Percentiles rank a stretch among this genome's conserved stretches.
Evolutionary conservation across 2,113 vertebrate genomes (phyloP).

Genomic region (Onychostoma macrolepis): DNA sequence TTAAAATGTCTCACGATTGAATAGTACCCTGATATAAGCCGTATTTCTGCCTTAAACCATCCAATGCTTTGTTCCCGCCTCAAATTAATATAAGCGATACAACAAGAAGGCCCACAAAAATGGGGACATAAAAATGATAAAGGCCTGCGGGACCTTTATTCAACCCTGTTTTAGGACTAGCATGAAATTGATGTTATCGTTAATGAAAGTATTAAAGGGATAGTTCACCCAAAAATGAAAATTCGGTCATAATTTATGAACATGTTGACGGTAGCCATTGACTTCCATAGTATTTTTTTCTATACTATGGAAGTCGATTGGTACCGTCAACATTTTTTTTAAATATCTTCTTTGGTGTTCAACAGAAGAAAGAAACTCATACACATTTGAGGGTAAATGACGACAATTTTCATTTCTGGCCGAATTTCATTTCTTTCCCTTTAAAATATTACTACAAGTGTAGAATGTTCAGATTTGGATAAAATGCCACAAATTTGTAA

Average conservation of each 20-base stretch:
- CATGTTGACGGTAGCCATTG: neutral
- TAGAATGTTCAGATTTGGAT: neutral
- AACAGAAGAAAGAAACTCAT: neutral
- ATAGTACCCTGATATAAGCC: slow-evolving; percentile 53
- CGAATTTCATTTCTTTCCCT: neutral
- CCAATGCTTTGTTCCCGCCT: neutral
- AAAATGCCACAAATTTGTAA: slow-evolving; percentile 5
- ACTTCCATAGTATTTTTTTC: no score
- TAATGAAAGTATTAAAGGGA: neutral
- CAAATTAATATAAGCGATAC: slow-evolving; percentile 1
- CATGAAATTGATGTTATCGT: slow-evolving; percentile 19
- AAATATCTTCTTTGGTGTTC: neutral
- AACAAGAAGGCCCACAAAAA: slow-evolving; percentile 57
- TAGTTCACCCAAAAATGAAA: neutral
- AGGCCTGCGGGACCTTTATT: slow-evolving; percentile 61
- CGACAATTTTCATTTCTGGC: neutral
- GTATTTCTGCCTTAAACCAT: slow-evolving; percentile 7
- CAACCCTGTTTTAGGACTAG: slow-evolving; percentile 68
- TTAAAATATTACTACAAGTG: neutral
- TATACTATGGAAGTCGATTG: no score
- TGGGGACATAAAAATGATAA: slow-evolving; percentile 62
- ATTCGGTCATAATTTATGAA: neutral
- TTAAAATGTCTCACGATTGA: slow-evolving; percentile 15
- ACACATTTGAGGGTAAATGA: neutral
- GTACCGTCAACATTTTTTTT: no score